Base-by-base conservation (phyloP, 2,888 invertebrate genomes). In the Tryphoninae sp. region DNA sequence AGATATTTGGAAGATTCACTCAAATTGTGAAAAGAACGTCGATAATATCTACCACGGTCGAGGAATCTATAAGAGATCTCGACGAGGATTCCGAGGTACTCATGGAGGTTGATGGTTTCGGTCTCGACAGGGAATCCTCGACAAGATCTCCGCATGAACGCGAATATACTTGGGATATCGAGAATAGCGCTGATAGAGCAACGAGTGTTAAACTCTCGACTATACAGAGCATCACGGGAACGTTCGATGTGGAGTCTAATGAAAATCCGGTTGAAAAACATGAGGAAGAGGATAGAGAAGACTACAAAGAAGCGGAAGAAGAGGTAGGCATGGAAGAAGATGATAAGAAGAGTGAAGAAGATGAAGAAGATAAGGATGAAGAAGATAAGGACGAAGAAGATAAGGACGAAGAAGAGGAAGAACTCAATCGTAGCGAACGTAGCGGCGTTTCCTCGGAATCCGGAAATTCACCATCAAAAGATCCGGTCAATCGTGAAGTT, bases 81-180 rank as follows among this genome's bases (percentile, higher is more conserved):
- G 83, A 84, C 22, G 76, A 79, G 3, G 81, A 82, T 61, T 82
- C 82, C 9, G 80, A 82, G 26, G 33, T 82, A 9, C 64, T 84
- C 23, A 82, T 85, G 77, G 75, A 84, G n/a, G 45, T 84, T 7
- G 85, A 86, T 26, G 83, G 85, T 2, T 84, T 83, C 58, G 85
- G 84, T 8, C 79, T 85, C 22, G 85, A 85, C 72, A 80, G 81
- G 2, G 84, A 82, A 45, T 79, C 83, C 2, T 81, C 77, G 9
- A 75, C 65, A 26, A 65, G 65, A 61, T 67, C 74, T 1, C 22
- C 67, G 9, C 16, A 19, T 11, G 71, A 78, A 33, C 4, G 45
- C 11, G 73, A 78, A 49, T 13, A 55, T 11, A 59, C n/a, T n/a
- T 78, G 42, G 55, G 65, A 58, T 26, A 49, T 9, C 2, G 80